A percentile compares a stretch with the other conserved stretches of the same genome.
phyloP scores from a whole-genome alignment of 2,113 vertebrate species.

The Myrmecobius fasciatus region DNA sequence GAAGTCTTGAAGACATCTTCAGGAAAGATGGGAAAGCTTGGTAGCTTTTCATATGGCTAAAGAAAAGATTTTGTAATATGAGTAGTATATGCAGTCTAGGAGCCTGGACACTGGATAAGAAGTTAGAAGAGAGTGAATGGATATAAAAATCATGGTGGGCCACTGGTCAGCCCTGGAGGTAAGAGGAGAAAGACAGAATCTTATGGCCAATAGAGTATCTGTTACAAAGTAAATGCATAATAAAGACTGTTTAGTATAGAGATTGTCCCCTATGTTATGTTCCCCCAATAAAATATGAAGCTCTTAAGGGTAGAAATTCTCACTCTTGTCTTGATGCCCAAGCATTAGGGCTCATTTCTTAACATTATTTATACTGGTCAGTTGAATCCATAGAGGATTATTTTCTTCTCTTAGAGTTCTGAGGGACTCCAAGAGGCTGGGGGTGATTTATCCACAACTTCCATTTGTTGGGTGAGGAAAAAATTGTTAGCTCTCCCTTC shows the following conservation, averaged over 20 bases:
- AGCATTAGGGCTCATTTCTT: background rate
- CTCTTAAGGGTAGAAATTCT: background rate
- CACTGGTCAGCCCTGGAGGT: background rate
- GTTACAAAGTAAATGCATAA: background rate
- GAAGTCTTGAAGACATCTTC: background rate
- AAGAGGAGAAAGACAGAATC: background rate
- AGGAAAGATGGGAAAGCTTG: background rate
- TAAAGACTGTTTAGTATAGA: background rate
- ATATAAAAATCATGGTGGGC: too few species aligned
- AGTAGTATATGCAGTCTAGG: background rate
- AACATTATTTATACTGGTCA: background rate
- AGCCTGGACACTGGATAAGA: background rate
- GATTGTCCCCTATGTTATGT: background rate
- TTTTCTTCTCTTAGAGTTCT: background rate
- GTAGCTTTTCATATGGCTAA: background rate
- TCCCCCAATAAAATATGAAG: background rate
- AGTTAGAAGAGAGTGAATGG: too few species aligned
- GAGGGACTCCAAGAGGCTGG: background rate
- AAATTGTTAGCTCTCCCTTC: too few species aligned
- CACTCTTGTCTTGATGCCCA: background rate
- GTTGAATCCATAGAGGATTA: background rate
- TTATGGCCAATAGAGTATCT: background rate
- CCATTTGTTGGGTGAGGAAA: background rate
- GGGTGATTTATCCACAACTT: background rate
- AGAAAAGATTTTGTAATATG: background rate